Base-by-base conservation (phyloP, 2,113 vertebrate species). In the Cariama cristata region DNA sequence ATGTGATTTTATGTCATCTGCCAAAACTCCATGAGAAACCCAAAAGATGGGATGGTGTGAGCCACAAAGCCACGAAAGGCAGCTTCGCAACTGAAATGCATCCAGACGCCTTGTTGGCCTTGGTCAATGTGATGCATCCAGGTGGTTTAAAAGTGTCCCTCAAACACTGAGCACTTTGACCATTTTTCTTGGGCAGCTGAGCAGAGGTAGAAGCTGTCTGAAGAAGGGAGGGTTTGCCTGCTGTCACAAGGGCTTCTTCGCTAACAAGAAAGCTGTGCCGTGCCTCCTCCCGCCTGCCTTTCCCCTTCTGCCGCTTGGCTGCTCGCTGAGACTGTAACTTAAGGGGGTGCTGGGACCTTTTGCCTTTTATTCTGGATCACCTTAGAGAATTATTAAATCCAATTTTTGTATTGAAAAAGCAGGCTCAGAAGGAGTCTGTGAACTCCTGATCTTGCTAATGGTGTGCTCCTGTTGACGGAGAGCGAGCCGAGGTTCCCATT, bases 391-490 rank as follows among this genome's bases (percentile, higher is more conserved):
- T 72, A 19, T 33, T 66, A 66, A 44, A 86, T 52, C 35, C 24
- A 27, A 1, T 4, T 74, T 88, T 76, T 63, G 12, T 20, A 44
- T 24, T 26, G 69, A 69, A 73, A 63, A 73, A 64, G 6, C 30
- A 18, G 17, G 6, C 23, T 87, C 55, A 77, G 33, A 44, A 90
- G 72, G 26, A 64, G 10, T 20, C 53, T 35, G 23, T 30, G 52
- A 91, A 68, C 58, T 69, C 72, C 63, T 53, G 59, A 72, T 44
- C 12, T 55, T 79, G 56, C 22, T 33, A 17, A 21, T 15, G 20
- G 14, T 49, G n/a, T 44, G 28, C 5, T 74, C 9, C 32, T 44
- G 9, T 50, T 2, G 3, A 47, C 4, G 1, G 1, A 58, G 50
- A 50, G 21, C 0, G 6, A 59, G 44, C 24, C n/a, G 56, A 64